phyloP scores from a whole-genome alignment of 2,113 vertebrate species.

The Phainopepla nitens region DNA sequence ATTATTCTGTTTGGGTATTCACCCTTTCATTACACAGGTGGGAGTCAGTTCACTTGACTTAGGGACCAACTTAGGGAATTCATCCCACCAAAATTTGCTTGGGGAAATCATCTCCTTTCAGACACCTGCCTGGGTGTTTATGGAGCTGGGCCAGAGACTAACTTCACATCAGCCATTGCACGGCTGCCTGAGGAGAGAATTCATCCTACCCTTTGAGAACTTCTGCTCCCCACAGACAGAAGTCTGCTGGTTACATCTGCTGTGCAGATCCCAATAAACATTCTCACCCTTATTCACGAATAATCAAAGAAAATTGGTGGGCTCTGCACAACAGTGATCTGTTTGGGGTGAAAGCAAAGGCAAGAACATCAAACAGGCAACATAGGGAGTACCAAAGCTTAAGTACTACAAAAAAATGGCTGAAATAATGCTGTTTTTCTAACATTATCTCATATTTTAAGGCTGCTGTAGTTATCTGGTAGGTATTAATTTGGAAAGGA shows the following conservation, averaged over 20 bases:
- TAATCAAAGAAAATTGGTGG: neutral
- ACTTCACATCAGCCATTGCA: no score
- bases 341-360: neutral
- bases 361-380: neutral
- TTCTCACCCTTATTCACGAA: neutral
- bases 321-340: neutral
- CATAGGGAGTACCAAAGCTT: neutral
- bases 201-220: neutral
- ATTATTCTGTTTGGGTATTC: neutral
- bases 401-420: neutral
- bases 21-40: neutral
- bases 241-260: neutral
- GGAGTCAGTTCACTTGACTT: neutral
- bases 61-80: neutral
- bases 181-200: neutral
- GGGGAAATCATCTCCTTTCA: neutral
- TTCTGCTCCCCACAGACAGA: neutral
- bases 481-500: neutral
- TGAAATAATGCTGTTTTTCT: neutral
- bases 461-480: neutral
- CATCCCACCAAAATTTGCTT: fast-evolving
- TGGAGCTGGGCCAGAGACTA: neutral
- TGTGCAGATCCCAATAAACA: neutral
- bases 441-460: neutral
- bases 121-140: fast-evolving